Percentiles rank a stretch among this genome's conserved stretches.
These are phyloP conservation scores for Epizoanthus rinbou DNA, from an alignment of 92 coral and sea anemone species.

Conservation along the genomic window DNA sequence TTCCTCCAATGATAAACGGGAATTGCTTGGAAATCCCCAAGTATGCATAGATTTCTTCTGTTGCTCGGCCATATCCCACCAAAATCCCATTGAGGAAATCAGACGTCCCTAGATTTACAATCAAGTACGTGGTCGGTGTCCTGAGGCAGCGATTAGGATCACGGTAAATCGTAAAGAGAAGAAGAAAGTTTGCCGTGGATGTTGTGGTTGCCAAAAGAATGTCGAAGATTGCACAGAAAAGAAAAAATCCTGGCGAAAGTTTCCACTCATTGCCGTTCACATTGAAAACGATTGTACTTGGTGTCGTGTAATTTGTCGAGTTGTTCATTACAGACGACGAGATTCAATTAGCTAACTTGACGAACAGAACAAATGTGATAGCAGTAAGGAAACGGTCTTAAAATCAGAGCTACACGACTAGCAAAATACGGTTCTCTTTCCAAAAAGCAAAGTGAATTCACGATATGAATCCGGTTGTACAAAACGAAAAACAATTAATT, in stretches of 20 bases:
- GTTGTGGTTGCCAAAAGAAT: slow-evolving; percentile 18
- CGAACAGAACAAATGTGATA: background rate
- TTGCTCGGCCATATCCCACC: slow-evolving; percentile 26
- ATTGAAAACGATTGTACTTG: background rate
- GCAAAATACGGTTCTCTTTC: no score
- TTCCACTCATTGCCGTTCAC: background rate
- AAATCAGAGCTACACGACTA: no score
- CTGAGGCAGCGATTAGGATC: slow-evolving; percentile 26
- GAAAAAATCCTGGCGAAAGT: slow-evolving; percentile 9
- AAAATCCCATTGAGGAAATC: slow-evolving; percentile 22
- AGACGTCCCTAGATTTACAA: background rate
- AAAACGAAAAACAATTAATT: background rate
- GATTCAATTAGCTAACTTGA: background rate
- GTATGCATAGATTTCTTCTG: slow-evolving; percentile 16
- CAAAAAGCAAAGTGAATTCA: background rate
- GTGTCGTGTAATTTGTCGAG: background rate
- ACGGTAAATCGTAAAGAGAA: slow-evolving; percentile 29
- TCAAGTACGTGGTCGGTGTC: slow-evolving; percentile 3
- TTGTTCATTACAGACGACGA: background rate
- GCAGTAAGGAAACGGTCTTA: background rate
- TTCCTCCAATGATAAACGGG: background rate
- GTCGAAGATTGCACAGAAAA: slow-evolving; percentile 4
- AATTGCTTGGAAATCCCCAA: slow-evolving; percentile 1
- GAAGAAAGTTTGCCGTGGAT: slow-evolving; percentile 1
- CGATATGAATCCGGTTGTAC: background rate